Evolutionary conservation across 2,888 invertebrate species (phyloP), one percentile per base, ranked within the genome.

Genomic region (Epistrophella euchroma): DNA sequence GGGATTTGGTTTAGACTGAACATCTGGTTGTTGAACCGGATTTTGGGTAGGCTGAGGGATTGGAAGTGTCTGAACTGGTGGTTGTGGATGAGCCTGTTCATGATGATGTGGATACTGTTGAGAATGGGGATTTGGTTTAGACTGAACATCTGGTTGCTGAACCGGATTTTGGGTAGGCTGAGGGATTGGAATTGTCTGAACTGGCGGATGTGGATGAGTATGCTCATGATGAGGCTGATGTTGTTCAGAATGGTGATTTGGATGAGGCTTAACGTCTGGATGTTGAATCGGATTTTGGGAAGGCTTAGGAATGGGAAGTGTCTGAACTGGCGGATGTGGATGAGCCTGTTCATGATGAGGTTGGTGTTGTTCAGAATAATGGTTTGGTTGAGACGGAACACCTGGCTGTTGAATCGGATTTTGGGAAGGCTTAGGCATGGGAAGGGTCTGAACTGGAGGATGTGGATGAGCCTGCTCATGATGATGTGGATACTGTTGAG

Each of bases 121-220:
- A 6, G 6, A 6, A 6, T 15, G 40, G 1, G 40, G 5, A 6
- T 15, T 0, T 40, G 1, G 15, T 11, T n/a, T 6, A 7, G n/a
- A n/a, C 43, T 43, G 43, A 40, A 15, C 25, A 9, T 52, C 13
- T 37, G 58, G 58, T 0, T 22, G 11, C 37, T 35, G 19, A n/a
- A 17, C 2, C 10, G 19, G 5, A 6, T 17, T 37, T 13, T 2
- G 13, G 13, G 40, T 13, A 4, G 40, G 22, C 56, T 1, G 88
- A 19, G 78, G 35, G 35, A 43, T 15, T 19, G 13, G 50, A 64
- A 25, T 47, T 4, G 37, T 15, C 3, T 43, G 22, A 62, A 78
- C 35, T 56, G 77, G 88, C 25, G 71, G 77, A 28, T 58, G 32
- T 32, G 76, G 37, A 40, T 40, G 72, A 35, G 0, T 7, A 5